Conservation (phyloP, 2,888 invertebrate genomes). For the Ligdia adustata region DNA sequence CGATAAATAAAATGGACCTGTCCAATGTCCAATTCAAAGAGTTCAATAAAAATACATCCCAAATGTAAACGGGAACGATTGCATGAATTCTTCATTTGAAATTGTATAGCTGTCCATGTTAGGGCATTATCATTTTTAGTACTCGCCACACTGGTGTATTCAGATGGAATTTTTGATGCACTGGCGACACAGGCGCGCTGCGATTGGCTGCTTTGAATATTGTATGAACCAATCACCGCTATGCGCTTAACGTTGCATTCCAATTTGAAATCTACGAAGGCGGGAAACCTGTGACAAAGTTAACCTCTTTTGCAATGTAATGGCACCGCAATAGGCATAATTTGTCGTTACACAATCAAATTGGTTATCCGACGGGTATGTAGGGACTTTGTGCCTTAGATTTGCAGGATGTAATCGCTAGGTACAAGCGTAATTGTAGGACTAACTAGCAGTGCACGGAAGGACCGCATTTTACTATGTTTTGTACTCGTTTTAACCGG, state of each 20-base stretch:
- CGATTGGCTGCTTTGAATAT: conserved; percentile 82
- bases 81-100: conserved; percentile 83
- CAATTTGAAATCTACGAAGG: conserved; percentile 80
- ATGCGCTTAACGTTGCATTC: conserved; percentile 81
- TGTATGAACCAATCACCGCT: conserved; percentile 82
- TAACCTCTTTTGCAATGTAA: conserved; percentile 68
- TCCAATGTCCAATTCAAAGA: conserved; percentile 61
- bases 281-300: conserved; percentile 74
- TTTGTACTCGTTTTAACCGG: conserved; percentile 32
- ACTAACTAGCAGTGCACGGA: conserved; percentile 29
- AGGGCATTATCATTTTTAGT: conserved; percentile 85
- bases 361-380: conserved; percentile 51
- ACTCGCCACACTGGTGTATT: conserved; percentile 82
- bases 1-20: conserved; percentile 74
- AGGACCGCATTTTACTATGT: conserved; percentile 35
- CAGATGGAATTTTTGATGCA: conserved; percentile 85
- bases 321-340: conserved; percentile 58
- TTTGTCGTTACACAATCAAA: conserved; percentile 68
- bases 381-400: conserved; percentile 33
- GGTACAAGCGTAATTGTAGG: conserved; percentile 29
- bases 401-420: conserved; percentile 29
- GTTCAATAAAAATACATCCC: conserved; percentile 78
- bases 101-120: conserved; percentile 80
- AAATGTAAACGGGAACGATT: conserved; percentile 73
- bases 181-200: conserved; percentile 80